phyloP scores from a whole-genome alignment of 2,888 invertebrate genomes.

The Ecliptopera silaceata region DNA sequence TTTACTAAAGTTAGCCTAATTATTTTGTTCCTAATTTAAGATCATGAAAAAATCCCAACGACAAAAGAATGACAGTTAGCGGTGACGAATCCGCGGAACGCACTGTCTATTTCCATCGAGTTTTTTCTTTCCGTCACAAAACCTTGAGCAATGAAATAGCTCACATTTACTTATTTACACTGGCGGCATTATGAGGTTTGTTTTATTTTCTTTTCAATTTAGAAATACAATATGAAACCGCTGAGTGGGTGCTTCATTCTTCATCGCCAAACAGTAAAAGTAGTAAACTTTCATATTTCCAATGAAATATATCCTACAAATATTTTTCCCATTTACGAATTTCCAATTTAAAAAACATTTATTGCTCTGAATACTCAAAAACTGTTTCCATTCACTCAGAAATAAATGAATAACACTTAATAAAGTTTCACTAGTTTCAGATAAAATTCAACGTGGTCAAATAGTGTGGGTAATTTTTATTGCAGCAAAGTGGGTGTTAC shows the following conservation, averaged over 20 bases:
- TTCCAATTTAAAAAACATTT: too few species aligned
- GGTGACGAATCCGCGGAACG: constrained; percentile 48
- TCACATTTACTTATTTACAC: constrained; percentile 39
- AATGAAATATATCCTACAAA: not conserved
- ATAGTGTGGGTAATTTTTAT: not conserved
- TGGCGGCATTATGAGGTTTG: constrained; percentile 37
- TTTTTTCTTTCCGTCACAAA: constrained; percentile 46
- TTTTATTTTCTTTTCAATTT: constrained; percentile 35
- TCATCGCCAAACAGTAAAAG: not conserved
- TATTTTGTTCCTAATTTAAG: constrained; percentile 23
- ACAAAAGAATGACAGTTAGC: constrained; percentile 42
- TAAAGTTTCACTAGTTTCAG: too few species aligned
- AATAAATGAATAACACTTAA: too few species aligned
- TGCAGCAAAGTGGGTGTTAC: too few species aligned
- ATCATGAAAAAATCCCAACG: constrained; percentile 29
- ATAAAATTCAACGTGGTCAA: too few species aligned
- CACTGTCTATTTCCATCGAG: constrained; percentile 45
- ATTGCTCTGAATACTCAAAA: too few species aligned
- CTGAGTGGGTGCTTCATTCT: constrained; percentile 25
- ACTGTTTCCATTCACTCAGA: too few species aligned
- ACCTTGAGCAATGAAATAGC: constrained; percentile 51
- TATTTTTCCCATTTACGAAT: too few species aligned
- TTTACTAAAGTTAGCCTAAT: not conserved
- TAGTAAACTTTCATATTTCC: not conserved
- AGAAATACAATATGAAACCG: constrained; percentile 29